These are phyloP conservation scores for Petrocephalus microphthalmus DNA, from an alignment of 2,113 vertebrate species.

Conservation along the genomic window DNA sequence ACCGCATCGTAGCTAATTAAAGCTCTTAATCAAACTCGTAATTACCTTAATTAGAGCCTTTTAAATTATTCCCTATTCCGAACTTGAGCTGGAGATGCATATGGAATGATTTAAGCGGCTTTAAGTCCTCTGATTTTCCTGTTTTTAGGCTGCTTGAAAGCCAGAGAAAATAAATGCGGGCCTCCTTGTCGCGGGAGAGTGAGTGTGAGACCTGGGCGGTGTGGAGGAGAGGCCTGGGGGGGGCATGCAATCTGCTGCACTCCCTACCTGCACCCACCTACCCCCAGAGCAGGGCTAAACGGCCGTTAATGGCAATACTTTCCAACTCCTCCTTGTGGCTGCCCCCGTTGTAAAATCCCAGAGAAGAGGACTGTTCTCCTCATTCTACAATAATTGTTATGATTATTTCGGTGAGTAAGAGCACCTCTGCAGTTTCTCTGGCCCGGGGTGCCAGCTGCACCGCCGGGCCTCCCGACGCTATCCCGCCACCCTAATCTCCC, in stretches of 20 bases:
- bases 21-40: conserved; percentile 69
- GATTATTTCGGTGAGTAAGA: conserved; percentile 42
- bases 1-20: conserved; percentile 68
- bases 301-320: neutral
- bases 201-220: neutral
- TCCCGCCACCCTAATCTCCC: conserved; percentile 41
- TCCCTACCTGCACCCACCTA: neutral
- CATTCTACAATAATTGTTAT: conserved; percentile 28
- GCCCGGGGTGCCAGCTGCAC: conserved; percentile 21
- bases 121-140: conserved; percentile 35
- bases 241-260: neutral
- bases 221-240: neutral
- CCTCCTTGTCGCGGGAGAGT: neutral
- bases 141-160: neutral
- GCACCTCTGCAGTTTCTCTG: conserved; percentile 36
- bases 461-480: conserved; percentile 12
- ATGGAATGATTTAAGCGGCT: conserved; percentile 58
- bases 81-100: conserved; percentile 54
- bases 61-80: conserved; percentile 60
- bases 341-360: conserved; percentile 18
- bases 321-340: neutral
- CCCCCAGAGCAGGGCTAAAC: neutral
- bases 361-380: conserved; percentile 24
- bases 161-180: neutral
- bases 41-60: conserved; percentile 70